phyloP scores from a whole-genome alignment of 2,797 vertebrate species.

The Pitangus sulphuratus region DNA sequence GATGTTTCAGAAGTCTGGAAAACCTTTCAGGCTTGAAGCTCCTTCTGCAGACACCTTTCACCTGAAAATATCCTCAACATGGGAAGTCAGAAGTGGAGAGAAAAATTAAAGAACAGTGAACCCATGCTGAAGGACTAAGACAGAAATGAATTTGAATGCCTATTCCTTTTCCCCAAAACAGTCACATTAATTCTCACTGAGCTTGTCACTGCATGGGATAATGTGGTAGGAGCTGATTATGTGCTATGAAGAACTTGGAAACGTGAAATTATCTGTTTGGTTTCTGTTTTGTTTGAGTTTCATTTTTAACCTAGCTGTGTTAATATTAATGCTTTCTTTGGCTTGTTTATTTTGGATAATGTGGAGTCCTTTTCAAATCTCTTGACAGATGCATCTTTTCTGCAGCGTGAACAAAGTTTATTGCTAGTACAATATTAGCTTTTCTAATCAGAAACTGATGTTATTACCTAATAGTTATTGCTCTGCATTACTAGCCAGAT shows the following conservation, averaged over 20 bases:
- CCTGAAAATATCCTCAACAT: not conserved
- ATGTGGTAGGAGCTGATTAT: not conserved
- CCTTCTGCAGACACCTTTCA: not conserved
- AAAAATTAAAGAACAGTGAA: not conserved
- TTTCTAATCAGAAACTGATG: slow-evolving; percentile 66
- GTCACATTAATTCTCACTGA: not conserved
- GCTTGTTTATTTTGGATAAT: not conserved
- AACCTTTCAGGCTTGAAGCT: not conserved
- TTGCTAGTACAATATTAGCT: slow-evolving; percentile 54
- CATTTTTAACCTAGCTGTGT: not conserved
- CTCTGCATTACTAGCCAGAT: slow-evolving; percentile 63
- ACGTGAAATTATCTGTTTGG: not conserved
- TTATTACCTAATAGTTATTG: slow-evolving; percentile 69
- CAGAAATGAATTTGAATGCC: not conserved
- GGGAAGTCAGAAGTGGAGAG: not conserved
- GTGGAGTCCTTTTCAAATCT: not conserved
- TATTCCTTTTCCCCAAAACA: not conserved
- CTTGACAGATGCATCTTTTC: not conserved
- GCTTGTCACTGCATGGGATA: not conserved
- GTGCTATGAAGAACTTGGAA: not conserved
- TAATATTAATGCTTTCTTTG: not conserved
- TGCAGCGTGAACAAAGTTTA: slow-evolving; percentile 35
- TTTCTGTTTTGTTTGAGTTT: not conserved
- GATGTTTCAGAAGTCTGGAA: not conserved
- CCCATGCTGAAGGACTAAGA: not conserved